Evolutionary conservation across 1,140 invertebrate genomes (phyloP).

Genomic region (Eumeta japonica): DNA sequence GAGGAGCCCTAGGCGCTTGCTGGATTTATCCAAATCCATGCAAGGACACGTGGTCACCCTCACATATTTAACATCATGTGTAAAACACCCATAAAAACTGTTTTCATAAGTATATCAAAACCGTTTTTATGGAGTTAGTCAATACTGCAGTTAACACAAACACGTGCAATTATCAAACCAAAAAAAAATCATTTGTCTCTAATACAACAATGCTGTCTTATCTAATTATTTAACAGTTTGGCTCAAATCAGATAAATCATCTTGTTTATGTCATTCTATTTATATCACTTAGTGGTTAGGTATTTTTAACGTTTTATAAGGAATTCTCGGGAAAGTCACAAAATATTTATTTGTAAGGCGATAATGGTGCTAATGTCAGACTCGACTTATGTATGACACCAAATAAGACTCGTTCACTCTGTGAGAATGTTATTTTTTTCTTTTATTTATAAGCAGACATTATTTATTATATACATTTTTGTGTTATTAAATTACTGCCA

Average conservation of each 20-base stretch:
- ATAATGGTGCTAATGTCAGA: conserved; percentile 55
- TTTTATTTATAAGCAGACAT: conserved; percentile 53
- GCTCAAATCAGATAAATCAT: conserved; percentile 52
- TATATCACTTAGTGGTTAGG: conserved; percentile 51
- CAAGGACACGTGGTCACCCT: too few relatives aligned
- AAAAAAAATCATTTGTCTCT: conserved; percentile 53
- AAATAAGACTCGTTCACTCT: conserved; percentile 51
- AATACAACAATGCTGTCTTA: conserved; percentile 34
- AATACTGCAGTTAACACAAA: conserved; percentile 29
- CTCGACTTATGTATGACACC: conserved; percentile 54
- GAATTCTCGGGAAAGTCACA: conserved; percentile 55
- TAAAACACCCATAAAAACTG: conserved; percentile 1
- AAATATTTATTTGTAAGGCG: conserved; percentile 53
- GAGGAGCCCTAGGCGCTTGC: background rate
- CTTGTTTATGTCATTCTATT: conserved; percentile 47
- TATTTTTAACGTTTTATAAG: conserved; percentile 54
- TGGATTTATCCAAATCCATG: background rate
- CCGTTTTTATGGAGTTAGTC: too few relatives aligned
- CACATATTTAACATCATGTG: too few relatives aligned
- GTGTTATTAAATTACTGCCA: conserved; percentile 45
- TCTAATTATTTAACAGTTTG: conserved; percentile 35
- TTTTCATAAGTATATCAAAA: background rate
- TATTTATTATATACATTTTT: conserved; percentile 53
- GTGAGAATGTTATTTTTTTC: conserved; percentile 50
- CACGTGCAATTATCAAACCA: conserved; percentile 57